Conservation (phyloP, 2,797 vertebrate species). For the Caiman crocodilus region DNA sequence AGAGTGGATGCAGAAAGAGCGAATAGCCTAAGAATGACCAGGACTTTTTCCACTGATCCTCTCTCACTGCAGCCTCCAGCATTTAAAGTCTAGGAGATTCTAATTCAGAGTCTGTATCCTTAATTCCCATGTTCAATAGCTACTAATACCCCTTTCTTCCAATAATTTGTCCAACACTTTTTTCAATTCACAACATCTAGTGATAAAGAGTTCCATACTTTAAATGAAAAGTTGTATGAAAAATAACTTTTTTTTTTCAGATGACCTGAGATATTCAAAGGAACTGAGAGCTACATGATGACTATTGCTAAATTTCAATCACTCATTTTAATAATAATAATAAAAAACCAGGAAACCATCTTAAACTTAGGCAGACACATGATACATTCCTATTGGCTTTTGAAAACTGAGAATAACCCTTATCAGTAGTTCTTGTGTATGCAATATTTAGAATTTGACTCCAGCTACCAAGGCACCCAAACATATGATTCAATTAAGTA, state of each 20-base stretch:
- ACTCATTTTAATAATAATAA: neutral
- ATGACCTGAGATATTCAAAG: neutral
- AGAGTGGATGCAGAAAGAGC: too few relatives aligned
- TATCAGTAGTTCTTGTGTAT: neutral
- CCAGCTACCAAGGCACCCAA: neutral
- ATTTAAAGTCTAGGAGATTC: too few relatives aligned
- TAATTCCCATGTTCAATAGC: too few relatives aligned
- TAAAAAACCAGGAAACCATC: too few relatives aligned
- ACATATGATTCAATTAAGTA: neutral
- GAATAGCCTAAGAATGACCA: too few relatives aligned
- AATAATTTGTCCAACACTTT: too few relatives aligned
- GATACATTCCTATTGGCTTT: neutral
- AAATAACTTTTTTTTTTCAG: neutral
- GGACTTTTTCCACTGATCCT: too few relatives aligned
- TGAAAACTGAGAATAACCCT: neutral
- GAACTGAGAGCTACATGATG: neutral
- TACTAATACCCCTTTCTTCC: too few relatives aligned
- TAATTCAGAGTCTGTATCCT: too few relatives aligned
- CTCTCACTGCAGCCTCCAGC: too few relatives aligned
- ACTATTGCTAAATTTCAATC: neutral
- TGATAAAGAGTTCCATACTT: too few relatives aligned
- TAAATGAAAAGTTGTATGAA: neutral
- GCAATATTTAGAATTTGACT: neutral
- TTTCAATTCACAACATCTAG: too few relatives aligned
- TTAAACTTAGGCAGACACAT: neutral